Conservation (phyloP, 2,888 invertebrate species). For the Patella ulyssiponensis region DNA sequence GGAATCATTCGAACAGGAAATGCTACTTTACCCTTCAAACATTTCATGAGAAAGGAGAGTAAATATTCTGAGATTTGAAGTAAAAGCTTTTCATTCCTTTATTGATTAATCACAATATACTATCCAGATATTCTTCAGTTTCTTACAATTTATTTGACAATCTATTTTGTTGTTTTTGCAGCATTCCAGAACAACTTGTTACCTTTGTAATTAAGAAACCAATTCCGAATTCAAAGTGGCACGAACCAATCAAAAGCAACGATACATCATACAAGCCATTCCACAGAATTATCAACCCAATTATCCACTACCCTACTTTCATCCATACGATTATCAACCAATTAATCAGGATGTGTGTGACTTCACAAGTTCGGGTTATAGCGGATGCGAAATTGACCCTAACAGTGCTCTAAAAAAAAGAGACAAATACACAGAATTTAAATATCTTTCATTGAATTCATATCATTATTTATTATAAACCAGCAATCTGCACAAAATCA, state of each 20-base stretch:
- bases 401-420: background rate
- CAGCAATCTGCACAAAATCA: no score
- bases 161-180: background rate
- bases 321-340: background rate
- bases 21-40: no score
- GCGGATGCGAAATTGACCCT: background rate
- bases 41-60: no score
- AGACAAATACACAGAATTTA: no score
- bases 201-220: conserved; percentile 8
- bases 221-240: conserved; percentile 6
- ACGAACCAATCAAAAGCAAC: conserved; percentile 1
- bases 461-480: no score
- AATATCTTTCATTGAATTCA: no score
- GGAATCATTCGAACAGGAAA: no score
- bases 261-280: background rate
- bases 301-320: background rate
- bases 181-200: background rate
- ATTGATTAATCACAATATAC: no score
- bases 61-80: no score
- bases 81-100: no score
- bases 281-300: conserved; percentile 1
- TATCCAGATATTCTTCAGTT: no score
- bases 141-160: background rate
- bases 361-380: conserved; percentile 6
- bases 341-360: background rate